Conservation (phyloP, 92 coral and sea anemone genomes). For the Actinostola sp. region DNA sequence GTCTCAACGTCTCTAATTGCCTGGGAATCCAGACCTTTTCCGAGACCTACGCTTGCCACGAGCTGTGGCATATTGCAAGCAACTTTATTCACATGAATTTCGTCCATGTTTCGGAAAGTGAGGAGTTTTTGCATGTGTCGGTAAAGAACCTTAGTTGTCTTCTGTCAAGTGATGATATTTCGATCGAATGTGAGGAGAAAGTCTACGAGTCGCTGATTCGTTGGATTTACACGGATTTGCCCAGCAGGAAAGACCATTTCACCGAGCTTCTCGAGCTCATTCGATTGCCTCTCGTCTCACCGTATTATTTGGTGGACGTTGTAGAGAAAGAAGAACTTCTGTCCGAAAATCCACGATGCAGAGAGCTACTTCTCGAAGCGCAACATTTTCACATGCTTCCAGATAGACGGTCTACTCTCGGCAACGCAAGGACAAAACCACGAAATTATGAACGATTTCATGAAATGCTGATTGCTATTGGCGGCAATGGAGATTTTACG, state of each 20-base stretch:
- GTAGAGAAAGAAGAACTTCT: slow-evolving; percentile 93
- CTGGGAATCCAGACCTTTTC: slow-evolving; percentile 92
- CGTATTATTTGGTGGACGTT: slow-evolving; percentile 93
- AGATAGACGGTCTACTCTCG: slow-evolving; percentile 85
- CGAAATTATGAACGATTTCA: slow-evolving; percentile 95
- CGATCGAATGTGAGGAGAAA: slow-evolving; percentile 93
- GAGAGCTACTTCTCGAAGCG: slow-evolving; percentile 87
- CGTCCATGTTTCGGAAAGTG: slow-evolving; percentile 87
- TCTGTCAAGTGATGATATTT: slow-evolving; percentile 88
- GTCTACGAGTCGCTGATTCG: slow-evolving; percentile 92
- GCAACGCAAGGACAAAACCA: slow-evolving; percentile 84
- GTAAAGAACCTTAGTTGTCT: slow-evolving; percentile 75
- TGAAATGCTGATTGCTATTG: slow-evolving; percentile 93
- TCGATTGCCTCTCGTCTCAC: slow-evolving; percentile 93
- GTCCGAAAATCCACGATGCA: slow-evolving; percentile 72
- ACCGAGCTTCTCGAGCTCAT: slow-evolving; percentile 77
- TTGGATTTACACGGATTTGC: slow-evolving; percentile 84
- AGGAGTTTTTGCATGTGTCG: slow-evolving; percentile 78
- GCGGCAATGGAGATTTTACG: slow-evolving; percentile 95
- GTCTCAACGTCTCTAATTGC: slow-evolving; percentile 86
- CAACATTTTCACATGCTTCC: slow-evolving; percentile 99
- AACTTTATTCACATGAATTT: slow-evolving; percentile 82
- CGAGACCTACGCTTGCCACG: slow-evolving; percentile 95
- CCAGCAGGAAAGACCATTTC: slow-evolving; percentile 69
- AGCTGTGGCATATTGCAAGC: slow-evolving; percentile 73